Evolutionary conservation across 1,140 invertebrate species (phyloP), one percentile per base, ranked within the genome.

Genomic region (Pteromalus puparum): DNA sequence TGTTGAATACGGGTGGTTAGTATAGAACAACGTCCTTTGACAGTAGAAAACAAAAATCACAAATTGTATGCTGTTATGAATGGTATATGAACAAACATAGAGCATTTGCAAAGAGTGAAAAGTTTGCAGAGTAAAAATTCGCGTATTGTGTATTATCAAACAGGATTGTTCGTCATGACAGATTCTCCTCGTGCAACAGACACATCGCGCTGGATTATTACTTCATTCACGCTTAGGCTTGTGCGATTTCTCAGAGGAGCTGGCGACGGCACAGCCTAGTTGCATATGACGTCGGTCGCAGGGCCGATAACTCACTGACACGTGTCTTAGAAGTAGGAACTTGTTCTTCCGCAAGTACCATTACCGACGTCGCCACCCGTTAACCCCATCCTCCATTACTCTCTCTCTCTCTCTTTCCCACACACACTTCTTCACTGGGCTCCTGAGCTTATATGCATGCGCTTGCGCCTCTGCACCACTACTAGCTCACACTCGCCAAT

Each of bases 231-330:
- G 53, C 53, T 61, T 61, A 61, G 53, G 53, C 53, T n/a, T n/a
- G 21, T n/a, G 53, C 53, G 21, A 61, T 61, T 61, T 61, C 53
- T n/a, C 21, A 61, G 53, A 61, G 21, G 53, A 61, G 21, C 53
- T 6, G 6, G 53, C 53, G 18, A n/a, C 53, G 15, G 18, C 18
- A 5, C 53, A 21, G 53, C 53, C 53, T 61, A 61, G 53, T 61
- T 61, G 53, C 53, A 61, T 61, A 61, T 61, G 53, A 61, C 53
- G 53, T 61, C 53, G 53, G 53, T 61, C 53, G 53, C 53, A 61
- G 21, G 53, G 21, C 53, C 53, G 53, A 61, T 61, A 61, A 61
- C 53, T 61, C 53, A 61, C 53, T 61, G 53, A 61, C 53, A 61
- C 53, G 53, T 61, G 53, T 61, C 53, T 61, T 61, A 61, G 53